These are phyloP conservation scores for Zaprionus tsacasi DNA, from an alignment of 1,140 invertebrate genomes.

Conservation along the genomic window DNA sequence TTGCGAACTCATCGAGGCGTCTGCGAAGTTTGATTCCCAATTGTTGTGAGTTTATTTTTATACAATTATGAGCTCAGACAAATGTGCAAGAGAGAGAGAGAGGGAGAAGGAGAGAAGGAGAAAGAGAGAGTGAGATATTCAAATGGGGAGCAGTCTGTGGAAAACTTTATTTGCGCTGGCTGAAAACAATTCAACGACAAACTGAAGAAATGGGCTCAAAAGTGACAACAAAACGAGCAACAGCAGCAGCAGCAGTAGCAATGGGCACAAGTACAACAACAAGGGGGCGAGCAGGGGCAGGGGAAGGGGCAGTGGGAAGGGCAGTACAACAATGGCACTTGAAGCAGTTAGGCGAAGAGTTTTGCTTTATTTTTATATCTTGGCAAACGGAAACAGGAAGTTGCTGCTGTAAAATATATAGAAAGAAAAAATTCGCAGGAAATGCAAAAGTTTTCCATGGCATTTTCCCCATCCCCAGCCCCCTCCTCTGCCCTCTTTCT, in stretches of 20 bases:
- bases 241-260: background rate
- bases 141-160: background rate
- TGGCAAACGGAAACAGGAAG: conserved; percentile 70
- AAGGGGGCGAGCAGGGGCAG: no score
- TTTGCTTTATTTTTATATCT: conserved; percentile 66
- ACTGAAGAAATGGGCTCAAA: conserved; percentile 36
- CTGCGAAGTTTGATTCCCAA: conserved; percentile 73
- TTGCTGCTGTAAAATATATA: conserved; percentile 76
- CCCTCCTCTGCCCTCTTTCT: background rate
- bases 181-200: conserved; percentile 38
- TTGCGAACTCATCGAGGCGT: conserved; percentile 33
- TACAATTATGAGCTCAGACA: conserved; percentile 61
- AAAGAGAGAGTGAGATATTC: background rate
- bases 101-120: background rate
- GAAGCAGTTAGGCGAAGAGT: conserved; percentile 35
- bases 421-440: conserved; percentile 69
- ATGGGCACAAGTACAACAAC: conserved; percentile 4
- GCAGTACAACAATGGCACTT: conserved; percentile 11
- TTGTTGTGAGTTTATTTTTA: conserved; percentile 68
- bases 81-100: background rate
- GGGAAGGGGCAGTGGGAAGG: background rate
- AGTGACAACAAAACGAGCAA: conserved; percentile 37
- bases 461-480: conserved; percentile 9
- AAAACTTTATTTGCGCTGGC: conserved; percentile 35
- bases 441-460: conserved; percentile 77